These are phyloP conservation scores for Gobiocypris rarus DNA, from an alignment of 2,113 vertebrate species.

Conservation along the genomic window DNA sequence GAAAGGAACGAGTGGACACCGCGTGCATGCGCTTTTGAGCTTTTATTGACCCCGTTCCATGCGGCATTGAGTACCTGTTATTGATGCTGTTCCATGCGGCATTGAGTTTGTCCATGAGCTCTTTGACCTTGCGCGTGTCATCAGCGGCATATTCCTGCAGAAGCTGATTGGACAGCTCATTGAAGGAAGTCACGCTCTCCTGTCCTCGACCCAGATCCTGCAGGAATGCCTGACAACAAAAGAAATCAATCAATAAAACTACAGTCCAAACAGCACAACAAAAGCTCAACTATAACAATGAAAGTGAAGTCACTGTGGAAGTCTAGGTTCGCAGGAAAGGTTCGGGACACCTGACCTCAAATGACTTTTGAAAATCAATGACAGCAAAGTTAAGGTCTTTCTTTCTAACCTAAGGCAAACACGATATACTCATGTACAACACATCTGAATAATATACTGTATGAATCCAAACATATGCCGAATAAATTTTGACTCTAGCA, in stretches of 20 bases:
- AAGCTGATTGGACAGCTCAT: constrained; percentile 89
- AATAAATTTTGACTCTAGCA: constrained; percentile 62
- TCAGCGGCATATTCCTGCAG: constrained; percentile 86
- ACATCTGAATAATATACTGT: neutral
- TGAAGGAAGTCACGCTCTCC: constrained; percentile 80
- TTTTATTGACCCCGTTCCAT: constrained; percentile 88
- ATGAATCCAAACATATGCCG: neutral
- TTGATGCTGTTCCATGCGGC: constrained; percentile 86
- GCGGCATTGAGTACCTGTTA: constrained; percentile 85
- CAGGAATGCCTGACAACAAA: constrained; percentile 70
- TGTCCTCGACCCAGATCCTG: constrained; percentile 88
- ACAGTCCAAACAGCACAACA: neutral
- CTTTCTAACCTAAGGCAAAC: neutral
- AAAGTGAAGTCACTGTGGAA: neutral
- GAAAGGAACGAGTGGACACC: neutral
- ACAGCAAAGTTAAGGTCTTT: neutral
- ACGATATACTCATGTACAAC: neutral
- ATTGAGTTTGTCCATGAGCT: constrained; percentile 85
- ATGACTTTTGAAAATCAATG: neutral
- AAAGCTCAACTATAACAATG: neutral
- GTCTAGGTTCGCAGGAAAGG: neutral
- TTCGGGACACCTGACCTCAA: neutral
- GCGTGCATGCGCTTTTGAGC: constrained; percentile 74
- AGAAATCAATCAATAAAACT: neutral
- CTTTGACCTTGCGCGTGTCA: constrained; percentile 91